phyloP scores from a whole-genome alignment of 2,888 invertebrate species.

The Colletes collaris region DNA sequence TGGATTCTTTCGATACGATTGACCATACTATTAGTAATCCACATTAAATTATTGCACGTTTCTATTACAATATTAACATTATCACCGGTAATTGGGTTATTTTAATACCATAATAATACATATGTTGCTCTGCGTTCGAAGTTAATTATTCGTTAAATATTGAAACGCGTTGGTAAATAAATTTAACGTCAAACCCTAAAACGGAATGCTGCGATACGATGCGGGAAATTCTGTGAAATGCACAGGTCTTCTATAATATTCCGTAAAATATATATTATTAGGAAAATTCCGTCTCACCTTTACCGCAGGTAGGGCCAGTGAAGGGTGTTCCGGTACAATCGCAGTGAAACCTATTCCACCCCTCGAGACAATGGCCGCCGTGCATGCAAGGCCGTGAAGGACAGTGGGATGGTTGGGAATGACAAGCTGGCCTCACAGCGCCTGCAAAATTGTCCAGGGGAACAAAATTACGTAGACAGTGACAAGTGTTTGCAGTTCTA shows the following conservation, averaged over 20 bases:
- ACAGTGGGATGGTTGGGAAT: slow-evolving; percentile 91
- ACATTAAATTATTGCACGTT: too few species aligned
- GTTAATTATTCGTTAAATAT: too few species aligned
- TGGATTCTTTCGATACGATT: too few species aligned
- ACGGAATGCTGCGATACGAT: neutral
- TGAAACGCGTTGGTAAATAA: neutral
- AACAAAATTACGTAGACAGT: slow-evolving; percentile 52
- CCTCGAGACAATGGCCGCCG: slow-evolving; percentile 94
- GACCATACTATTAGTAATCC: too few species aligned
- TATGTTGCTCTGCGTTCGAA: too few species aligned
- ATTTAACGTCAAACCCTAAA: neutral
- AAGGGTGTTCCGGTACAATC: slow-evolving; percentile 95
- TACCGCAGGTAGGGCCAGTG: slow-evolving; percentile 95
- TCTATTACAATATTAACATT: too few species aligned
- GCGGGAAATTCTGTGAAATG: neutral
- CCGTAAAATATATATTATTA: neutral
- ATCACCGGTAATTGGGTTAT: too few species aligned
- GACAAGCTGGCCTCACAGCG: slow-evolving; percentile 94
- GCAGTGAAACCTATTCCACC: slow-evolving; percentile 97
- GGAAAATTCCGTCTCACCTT: slow-evolving; percentile 84
- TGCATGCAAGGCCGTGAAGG: slow-evolving; percentile 95
- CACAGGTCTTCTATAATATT: too few species aligned
- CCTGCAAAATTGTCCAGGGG: slow-evolving; percentile 84
- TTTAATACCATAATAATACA: too few species aligned
- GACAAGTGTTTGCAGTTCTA: slow-evolving; percentile 41